phyloP scores from a whole-genome alignment of 2,888 invertebrate species.

The Spicauda simplicius region DNA sequence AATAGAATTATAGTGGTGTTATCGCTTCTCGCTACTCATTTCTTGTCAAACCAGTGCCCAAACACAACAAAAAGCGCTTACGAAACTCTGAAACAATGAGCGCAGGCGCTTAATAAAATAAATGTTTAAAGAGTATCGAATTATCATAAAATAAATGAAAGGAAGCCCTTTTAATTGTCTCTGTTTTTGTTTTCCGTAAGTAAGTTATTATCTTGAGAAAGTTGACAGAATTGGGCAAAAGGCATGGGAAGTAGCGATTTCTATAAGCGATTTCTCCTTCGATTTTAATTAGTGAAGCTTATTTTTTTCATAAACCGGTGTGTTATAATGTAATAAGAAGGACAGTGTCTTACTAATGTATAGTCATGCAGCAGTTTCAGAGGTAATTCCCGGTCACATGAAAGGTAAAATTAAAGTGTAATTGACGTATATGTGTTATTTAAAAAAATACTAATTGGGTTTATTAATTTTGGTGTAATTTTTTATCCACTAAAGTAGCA shows the following conservation, averaged over 20 bases:
- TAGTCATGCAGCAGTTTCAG: too few relatives aligned
- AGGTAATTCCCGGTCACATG: too few relatives aligned
- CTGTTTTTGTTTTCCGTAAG: conserved; percentile 35
- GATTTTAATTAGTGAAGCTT: background rate
- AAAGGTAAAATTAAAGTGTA: too few relatives aligned
- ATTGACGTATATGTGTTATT: too few relatives aligned
- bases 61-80: conserved; percentile 29
- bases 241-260: background rate
- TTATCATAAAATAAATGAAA: conserved; percentile 36
- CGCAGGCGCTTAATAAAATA: conserved; percentile 36
- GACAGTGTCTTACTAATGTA: too few relatives aligned
- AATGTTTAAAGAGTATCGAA: conserved; percentile 34
- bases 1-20: too few relatives aligned
- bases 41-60: background rate
- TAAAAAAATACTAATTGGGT: too few relatives aligned
- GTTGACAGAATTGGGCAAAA: conserved; percentile 16
- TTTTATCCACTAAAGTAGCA: too few relatives aligned
- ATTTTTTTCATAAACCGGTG: too few relatives aligned
- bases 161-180: conserved; percentile 35
- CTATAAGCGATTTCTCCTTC: background rate
- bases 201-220: conserved; percentile 37
- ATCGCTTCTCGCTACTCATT: background rate
- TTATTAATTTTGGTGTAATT: too few relatives aligned
- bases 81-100: conserved; percentile 32
- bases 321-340: too few relatives aligned